These are phyloP conservation scores for Pectinophora gossypiella DNA, from an alignment of 1,140 invertebrate genomes.

Conservation along the genomic window DNA sequence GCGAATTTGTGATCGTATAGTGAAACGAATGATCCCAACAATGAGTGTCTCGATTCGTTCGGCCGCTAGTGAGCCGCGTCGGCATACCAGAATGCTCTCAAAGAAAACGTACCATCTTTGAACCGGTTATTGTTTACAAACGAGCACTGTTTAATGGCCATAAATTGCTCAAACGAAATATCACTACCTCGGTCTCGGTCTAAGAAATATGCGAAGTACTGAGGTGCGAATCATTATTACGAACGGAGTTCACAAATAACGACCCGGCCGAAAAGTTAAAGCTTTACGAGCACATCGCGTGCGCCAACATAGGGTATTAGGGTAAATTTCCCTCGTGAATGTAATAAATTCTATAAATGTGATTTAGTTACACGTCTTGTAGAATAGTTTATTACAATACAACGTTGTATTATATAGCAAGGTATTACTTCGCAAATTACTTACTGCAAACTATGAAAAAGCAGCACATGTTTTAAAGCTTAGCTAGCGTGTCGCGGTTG, in stretches of 20 bases:
- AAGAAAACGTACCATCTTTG: slow-evolving; percentile 49
- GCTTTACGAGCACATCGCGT: neutral
- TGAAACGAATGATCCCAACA: slow-evolving; percentile 1
- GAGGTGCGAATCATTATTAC: neutral
- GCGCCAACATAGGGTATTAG: no score
- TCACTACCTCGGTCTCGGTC: slow-evolving; percentile 34
- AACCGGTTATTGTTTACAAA: slow-evolving; percentile 69
- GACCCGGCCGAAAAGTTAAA: neutral
- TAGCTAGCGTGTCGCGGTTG: neutral
- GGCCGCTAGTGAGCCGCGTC: neutral
- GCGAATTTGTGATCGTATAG: neutral
- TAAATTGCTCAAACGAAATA: slow-evolving; percentile 55
- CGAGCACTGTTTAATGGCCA: slow-evolving; percentile 49
- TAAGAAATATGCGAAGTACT: slow-evolving; percentile 24
- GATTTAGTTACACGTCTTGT: no score
- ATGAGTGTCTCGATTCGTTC: slow-evolving; percentile 7
- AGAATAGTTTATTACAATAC: no score
- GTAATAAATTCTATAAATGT: no score
- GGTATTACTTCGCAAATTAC: no score
- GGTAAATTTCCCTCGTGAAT: no score
- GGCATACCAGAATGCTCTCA: slow-evolving; percentile 52
- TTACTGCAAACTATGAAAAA: no score
- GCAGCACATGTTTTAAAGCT: no score
- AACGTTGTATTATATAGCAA: no score
- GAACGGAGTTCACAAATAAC: no score